Evolutionary conservation across 2,888 invertebrate genomes (phyloP), one percentile per base, ranked within the genome.

Genomic region (Rutpela maculata): DNA sequence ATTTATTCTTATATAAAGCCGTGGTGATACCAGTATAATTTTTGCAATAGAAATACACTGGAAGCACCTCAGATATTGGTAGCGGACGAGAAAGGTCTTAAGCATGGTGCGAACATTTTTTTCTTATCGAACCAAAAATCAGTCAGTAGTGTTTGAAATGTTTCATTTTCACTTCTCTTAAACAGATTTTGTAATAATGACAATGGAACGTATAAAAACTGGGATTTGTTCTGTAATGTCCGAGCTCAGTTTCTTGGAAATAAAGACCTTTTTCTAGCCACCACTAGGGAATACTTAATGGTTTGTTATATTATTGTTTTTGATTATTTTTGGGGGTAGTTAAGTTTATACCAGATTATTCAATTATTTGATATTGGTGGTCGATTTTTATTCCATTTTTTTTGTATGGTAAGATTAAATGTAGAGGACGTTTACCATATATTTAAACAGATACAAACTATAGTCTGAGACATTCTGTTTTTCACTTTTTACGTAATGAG

Each of bases 1-100:
- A 26, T 22, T 43, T 66, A 43, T 66, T 19, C 15, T 67, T 22
- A 59, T 59, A 59, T 59, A 50, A 50, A 50, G n/a, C 38, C 12
- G 38, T 65, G 65, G 65, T 63, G 63, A 65, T 65, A 65, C 1
- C 38, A n/a, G 63, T 63, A 12, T 63, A 63, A 63, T 35, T 35
- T 43, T 65, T 18, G 18, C 15, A 65, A 5, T 35, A 38, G n/a
- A 38, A 59, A 50, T 50, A n/a, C 50, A 50, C n/a, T 15, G 50
- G 50, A 50, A 50, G 50, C 50, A 50, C 50, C 50, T 50, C 2
- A 0, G 15, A 7, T 6, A 50, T 6, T 17, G n/a, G 50, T 50
- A n/a, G 50, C n/a, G n/a, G 50, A 6, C 1, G n/a, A n/a, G 12
- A 50, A 50, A n/a, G 43, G 43, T 43, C 15, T 2, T 15, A 15